These are phyloP conservation scores for Saguinus imperator DNA, from an alignment of 2,113 vertebrate genomes.

Conservation along the genomic window DNA sequence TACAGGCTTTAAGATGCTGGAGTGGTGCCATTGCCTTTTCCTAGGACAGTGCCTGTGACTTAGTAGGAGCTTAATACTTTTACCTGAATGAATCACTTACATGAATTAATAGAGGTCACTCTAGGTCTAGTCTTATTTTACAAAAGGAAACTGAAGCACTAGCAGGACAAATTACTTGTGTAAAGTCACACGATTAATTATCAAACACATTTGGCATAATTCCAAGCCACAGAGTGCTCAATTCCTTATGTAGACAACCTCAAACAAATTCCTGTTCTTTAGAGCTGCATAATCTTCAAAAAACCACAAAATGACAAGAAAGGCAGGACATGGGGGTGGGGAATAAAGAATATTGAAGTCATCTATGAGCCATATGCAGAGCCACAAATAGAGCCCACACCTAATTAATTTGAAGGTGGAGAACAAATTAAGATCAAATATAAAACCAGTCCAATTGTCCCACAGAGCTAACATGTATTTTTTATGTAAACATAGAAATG, in stretches of 20 bases:
- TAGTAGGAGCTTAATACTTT: neutral
- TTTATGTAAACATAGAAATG: too few relatives aligned
- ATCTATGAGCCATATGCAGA: neutral
- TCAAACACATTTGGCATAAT: conserved; percentile 37
- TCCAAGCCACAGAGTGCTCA: conserved; percentile 36
- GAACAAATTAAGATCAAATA: too few relatives aligned
- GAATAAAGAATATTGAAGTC: neutral
- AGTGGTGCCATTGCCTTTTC: neutral
- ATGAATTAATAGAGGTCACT: conserved; percentile 50
- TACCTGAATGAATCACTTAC: conserved; percentile 51
- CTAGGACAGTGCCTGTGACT: neutral
- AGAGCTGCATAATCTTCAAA: neutral
- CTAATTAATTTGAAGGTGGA: neutral
- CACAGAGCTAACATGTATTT: too few relatives aligned
- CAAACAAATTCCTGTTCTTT: conserved; percentile 16
- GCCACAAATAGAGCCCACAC: rapidly evolving
- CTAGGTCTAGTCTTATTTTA: conserved; percentile 58
- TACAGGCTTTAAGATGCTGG: neutral
- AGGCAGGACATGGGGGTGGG: too few relatives aligned
- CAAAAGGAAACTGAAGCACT: conserved; percentile 56
- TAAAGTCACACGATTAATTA: conserved; percentile 75
- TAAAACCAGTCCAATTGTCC: too few relatives aligned
- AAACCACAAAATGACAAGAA: neutral
- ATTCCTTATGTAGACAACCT: conserved; percentile 27
- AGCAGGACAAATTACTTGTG: conserved; percentile 57